Base-by-base conservation (phyloP, 30 jellyfish, hydroid and myxozoan genomes). In the Chironex yamaguchii region DNA sequence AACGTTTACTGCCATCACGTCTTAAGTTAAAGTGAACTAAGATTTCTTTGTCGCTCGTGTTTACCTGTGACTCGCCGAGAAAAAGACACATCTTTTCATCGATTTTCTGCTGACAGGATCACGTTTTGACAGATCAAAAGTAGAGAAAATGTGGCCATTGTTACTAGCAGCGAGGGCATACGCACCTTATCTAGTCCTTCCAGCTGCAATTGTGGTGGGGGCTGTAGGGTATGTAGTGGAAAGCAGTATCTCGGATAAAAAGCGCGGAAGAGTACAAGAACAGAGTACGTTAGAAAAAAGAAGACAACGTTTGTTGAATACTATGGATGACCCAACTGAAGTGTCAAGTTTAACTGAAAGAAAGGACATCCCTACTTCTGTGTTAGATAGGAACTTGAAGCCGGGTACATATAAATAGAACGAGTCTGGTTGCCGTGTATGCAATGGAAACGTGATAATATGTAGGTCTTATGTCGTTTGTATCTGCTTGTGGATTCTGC, bases 131-230 rank as follows among this genome's bases (percentile, higher is more conserved):
- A 6, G 58, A 17, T 6, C 17, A 42, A 42, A 42, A 42, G 17
- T 42, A 42, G 58, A n/a, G n/a, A 34, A 62, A 53, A 94, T 94
- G 99, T 94, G 97, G 99, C 97, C 97, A n/a, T 17, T 86, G 32
- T 92, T 90, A 30, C 92, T 75, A 1, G 92, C 92, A 2, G 9
- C 54, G 9, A 90, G 95, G 54, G 75, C 76, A 0, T 91, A 91
- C 32, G 96, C 99, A n/a, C 99, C 99, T 1, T 94, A 94, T 51
- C 29, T 94, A 22, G 97, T 94, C 2, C 85, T 94, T 49, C 99
- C 99, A 1, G 97, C 88, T 1, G 99, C 99, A 3, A 69, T 94
- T 14, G 84, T 84, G 28, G 96, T 89, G 49, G 99, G 99, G 0
- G 76, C 99, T 13, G 83, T 79, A 26, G 99, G 99, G 14, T 94